phyloP scores from a whole-genome alignment of 2,797 vertebrate species.

The Danio tinwini region DNA sequence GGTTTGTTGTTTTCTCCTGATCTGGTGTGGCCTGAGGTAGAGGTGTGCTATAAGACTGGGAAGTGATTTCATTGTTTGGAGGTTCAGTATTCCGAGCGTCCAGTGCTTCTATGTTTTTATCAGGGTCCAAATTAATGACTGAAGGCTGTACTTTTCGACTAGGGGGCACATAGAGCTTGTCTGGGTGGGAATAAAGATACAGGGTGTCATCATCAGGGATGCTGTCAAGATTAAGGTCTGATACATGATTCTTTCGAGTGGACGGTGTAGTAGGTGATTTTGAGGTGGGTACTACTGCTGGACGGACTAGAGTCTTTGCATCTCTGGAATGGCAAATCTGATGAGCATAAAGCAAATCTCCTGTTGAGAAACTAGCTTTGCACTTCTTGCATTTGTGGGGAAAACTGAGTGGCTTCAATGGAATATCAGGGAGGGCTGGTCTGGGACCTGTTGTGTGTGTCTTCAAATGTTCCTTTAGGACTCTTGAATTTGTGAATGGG shows the following conservation, averaged over 20 bases:
- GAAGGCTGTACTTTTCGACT: constrained; percentile 16
- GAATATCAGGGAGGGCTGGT: constrained; percentile 47
- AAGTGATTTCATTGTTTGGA: neutral
- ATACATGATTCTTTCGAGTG: constrained; percentile 7
- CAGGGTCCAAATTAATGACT: constrained; percentile 40
- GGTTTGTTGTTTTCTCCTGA: no score
- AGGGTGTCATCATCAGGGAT: constrained; percentile 52
- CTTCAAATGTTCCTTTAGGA: constrained; percentile 57
- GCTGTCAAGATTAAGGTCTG: constrained; percentile 28
- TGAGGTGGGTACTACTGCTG: constrained; percentile 34
- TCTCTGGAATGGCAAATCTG: constrained; percentile 61
- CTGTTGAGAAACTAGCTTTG: constrained; percentile 59
- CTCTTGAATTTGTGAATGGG: constrained; percentile 47
- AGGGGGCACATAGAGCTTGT: constrained; percentile 61
- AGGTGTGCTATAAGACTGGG: constrained; percentile 16
- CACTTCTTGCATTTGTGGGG: constrained; percentile 63
- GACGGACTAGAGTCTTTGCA: neutral
- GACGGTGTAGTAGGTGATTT: neutral
- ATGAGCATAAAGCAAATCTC: constrained; percentile 65
- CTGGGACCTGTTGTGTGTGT: constrained; percentile 16
- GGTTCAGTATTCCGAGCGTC: constrained; percentile 18
- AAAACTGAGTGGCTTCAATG: constrained; percentile 55
- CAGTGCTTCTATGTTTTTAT: constrained; percentile 19
- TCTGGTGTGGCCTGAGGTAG: constrained; percentile 31
- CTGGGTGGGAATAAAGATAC: constrained; percentile 65